Evolutionary conservation across 2,888 invertebrate genomes (phyloP), one percentile per base, ranked within the genome.

Genomic region (Apamea epomidion): DNA sequence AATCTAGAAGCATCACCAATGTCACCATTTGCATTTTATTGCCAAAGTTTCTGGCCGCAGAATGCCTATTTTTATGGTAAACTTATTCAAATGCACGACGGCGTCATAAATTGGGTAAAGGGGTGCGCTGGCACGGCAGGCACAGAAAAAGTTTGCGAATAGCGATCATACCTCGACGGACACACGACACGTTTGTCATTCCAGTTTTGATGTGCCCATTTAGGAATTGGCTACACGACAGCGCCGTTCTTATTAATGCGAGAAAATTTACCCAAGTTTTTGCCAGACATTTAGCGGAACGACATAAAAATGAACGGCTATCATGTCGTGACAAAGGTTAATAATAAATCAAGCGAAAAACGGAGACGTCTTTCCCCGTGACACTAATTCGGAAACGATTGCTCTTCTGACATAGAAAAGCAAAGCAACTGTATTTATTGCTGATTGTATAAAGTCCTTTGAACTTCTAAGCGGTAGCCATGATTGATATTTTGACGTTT

Each of bases 11-110:
- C 91, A 90, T 91, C 93, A 93, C 94, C 92, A 93, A 94, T 94
- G 94, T 93, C 94, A 93, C 94, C 96, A 97, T 97, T 97, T 96
- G 96, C 97, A 96, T 97, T 97, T 97, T 97, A 97, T 97, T 97
- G 94, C 94, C 89, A 94, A 97, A 97, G 95, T 97, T 96, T 94
- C 93, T 94, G 93, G 94, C 94, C 95, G 90, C 95, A 93, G 92
- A 93, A 95, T 92, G 96, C 95, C 95, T 95, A 96, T 96, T 97
- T 97, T 96, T 96, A 96, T 95, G 95, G 93, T 94, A 95, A 96
- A 95, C 94, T 96, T 96, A 97, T 97, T 97, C 96, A 96, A 96
- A 96, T 96, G 94, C 95, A 95, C 94, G 95, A 89, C 92, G 92
- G 93, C 91, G 94, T 95, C 95, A 96, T 97, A 97, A 97, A 96